phyloP scores from a whole-genome alignment of 2,797 vertebrate species.

The Acanthurus lineatus region DNA sequence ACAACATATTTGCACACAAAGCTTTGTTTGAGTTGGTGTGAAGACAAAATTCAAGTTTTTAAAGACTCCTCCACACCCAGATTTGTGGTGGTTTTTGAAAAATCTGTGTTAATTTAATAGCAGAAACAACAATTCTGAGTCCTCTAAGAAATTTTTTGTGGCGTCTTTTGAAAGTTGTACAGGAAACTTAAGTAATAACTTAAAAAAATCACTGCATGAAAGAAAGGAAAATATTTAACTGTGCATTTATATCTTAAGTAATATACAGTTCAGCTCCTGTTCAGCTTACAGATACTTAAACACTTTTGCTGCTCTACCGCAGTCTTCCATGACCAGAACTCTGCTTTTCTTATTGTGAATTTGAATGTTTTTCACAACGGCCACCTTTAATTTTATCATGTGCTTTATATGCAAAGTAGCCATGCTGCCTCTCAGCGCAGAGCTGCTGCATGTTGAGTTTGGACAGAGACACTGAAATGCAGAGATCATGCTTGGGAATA shows the following conservation, averaged over 20 bases:
- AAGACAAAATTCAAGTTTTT: conserved; percentile 17
- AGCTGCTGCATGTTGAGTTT: too few relatives aligned
- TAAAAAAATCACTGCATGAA: conserved; percentile 36
- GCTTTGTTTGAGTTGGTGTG: conserved; percentile 19
- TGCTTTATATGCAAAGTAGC: too few relatives aligned
- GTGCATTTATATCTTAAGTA: conserved; percentile 5
- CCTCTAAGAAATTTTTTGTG: neutral
- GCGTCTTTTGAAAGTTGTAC: neutral
- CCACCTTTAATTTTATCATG: conserved; percentile 9
- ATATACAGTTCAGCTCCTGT: neutral
- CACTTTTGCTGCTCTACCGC: conserved; percentile 25
- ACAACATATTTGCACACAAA: conserved; percentile 7
- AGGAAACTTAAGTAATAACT: neutral
- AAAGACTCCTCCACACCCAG: neutral
- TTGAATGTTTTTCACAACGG: neutral
- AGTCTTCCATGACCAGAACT: conserved; percentile 13
- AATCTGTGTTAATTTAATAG: conserved; percentile 7
- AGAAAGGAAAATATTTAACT: conserved; percentile 21
- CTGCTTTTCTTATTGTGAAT: neutral
- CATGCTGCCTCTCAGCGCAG: too few relatives aligned
- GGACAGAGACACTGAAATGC: too few relatives aligned
- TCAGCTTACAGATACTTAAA: conserved; percentile 49
- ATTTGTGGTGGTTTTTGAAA: neutral
- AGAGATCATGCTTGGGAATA: too few relatives aligned
- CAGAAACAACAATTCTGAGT: neutral